Evolutionary conservation across 2,888 invertebrate species (phyloP).

Genomic region (Zaprionus obscuricornis): DNA sequence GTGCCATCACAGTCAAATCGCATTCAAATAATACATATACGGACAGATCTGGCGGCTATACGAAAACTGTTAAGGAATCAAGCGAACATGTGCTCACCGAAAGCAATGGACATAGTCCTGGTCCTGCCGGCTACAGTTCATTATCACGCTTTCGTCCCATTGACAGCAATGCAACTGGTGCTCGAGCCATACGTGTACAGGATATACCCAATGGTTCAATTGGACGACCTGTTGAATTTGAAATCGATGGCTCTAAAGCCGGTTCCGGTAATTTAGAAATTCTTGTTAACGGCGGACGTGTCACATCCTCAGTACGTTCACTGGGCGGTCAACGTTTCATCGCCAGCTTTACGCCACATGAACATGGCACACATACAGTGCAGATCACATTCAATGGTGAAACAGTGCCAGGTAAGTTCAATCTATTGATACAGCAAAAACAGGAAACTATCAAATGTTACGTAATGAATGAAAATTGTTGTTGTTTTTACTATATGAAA

Average conservation of each 20-base stretch:
- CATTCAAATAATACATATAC: constrained; percentile 82
- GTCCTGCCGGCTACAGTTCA: constrained; percentile 75
- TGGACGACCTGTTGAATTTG: constrained; percentile 97
- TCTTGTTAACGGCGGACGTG: constrained; percentile 96
- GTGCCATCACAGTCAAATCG: constrained; percentile 82
- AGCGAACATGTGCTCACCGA: constrained; percentile 83
- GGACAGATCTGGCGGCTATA: constrained; percentile 81
- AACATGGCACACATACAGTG: constrained; percentile 92
- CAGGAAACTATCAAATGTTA: constrained; percentile 22
- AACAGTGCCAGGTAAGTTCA: constrained; percentile 92
- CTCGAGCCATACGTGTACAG: constrained; percentile 93
- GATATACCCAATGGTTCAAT: constrained; percentile 93
- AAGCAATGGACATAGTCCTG: constrained; percentile 64
- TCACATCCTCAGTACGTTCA: constrained; percentile 96
- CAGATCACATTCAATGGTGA: constrained; percentile 97
- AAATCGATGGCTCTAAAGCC: constrained; percentile 98
- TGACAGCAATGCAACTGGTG: constrained; percentile 88
- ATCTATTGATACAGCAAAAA: neutral
- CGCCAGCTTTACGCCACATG: constrained; percentile 96
- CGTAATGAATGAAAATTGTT: constrained; percentile 21
- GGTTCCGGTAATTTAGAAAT: constrained; percentile 98
- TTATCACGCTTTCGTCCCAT: constrained; percentile 83
- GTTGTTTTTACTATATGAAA: constrained; percentile 21
- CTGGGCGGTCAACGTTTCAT: constrained; percentile 94
- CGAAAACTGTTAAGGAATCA: constrained; percentile 83